phyloP scores from a whole-genome alignment of 2,113 vertebrate species.

The Pelmatolapia mariae region DNA sequence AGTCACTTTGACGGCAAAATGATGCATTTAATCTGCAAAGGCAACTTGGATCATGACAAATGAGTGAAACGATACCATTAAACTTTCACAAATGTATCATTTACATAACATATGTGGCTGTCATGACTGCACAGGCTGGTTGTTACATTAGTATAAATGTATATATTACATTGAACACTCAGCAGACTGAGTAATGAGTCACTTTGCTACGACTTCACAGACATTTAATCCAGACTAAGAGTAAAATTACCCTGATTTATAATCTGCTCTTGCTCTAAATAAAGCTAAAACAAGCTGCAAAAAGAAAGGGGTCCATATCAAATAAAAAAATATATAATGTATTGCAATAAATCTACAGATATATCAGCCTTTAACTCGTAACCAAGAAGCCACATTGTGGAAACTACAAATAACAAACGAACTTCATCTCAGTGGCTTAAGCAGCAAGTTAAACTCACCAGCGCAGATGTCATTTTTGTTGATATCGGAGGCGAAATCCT shows the following conservation, averaged over 20 bases:
- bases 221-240: not conserved
- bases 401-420: not conserved
- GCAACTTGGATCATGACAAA: not conserved
- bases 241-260: not conserved
- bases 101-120: not conserved
- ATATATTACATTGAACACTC: not conserved
- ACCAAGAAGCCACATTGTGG: not conserved
- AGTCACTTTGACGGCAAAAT: not conserved
- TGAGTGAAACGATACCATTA: not conserved
- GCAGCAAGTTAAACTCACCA: slow-evolving; percentile 51
- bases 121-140: not conserved
- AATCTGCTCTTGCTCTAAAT: not conserved
- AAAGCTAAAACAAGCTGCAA: not conserved
- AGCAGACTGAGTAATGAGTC: not conserved
- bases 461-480: slow-evolving; percentile 44
- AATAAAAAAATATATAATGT: not conserved
- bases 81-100: not conserved
- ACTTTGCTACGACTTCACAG: not conserved
- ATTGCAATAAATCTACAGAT: not conserved
- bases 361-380: not conserved
- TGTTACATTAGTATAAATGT: not conserved
- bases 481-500: not conserved
- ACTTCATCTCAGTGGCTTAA: not conserved
- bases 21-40: not conserved
- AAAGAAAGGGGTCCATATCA: not conserved